Evolutionary conservation across 2,113 vertebrate species (phyloP).

Genomic region (Grammomys dolichurus): DNA sequence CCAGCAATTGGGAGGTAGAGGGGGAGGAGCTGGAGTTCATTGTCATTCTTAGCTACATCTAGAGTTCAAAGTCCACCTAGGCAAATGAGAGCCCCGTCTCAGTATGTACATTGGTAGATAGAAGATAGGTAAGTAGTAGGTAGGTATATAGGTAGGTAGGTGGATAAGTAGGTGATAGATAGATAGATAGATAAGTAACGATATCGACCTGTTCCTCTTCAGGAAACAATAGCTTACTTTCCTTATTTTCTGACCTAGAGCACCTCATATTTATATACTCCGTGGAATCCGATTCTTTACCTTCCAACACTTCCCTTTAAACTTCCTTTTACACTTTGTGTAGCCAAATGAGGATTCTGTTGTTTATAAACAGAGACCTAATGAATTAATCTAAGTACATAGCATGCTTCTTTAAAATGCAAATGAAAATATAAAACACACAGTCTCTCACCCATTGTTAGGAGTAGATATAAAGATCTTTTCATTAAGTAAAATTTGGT

Average conservation of each 20-base stretch:
- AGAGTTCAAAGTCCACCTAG: neutral
- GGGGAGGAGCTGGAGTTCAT: no score
- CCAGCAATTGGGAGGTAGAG: neutral
- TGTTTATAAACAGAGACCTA: neutral
- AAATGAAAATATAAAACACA: constrained; percentile 28
- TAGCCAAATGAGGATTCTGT: neutral
- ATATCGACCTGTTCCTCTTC: neutral
- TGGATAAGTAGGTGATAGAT: neutral
- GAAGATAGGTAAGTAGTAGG: no score
- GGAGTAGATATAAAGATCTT: neutral
- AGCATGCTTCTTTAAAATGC: neutral
- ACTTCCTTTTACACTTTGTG: constrained; percentile 4
- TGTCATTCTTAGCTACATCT: neutral
- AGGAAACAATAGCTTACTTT: neutral
- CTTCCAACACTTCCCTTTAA: neutral
- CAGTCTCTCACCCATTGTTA: neutral
- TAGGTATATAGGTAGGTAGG: neutral
- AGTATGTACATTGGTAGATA: no score
- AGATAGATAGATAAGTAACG: neutral
- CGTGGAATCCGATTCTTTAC: neutral
- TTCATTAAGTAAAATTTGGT: constrained; percentile 14
- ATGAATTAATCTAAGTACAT: neutral
- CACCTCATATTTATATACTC: neutral
- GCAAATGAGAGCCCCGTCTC: neutral
- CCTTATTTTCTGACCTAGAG: neutral